Evolutionary conservation across 2,888 invertebrate genomes (phyloP).

Genomic region (Anarsia innoxiella): DNA sequence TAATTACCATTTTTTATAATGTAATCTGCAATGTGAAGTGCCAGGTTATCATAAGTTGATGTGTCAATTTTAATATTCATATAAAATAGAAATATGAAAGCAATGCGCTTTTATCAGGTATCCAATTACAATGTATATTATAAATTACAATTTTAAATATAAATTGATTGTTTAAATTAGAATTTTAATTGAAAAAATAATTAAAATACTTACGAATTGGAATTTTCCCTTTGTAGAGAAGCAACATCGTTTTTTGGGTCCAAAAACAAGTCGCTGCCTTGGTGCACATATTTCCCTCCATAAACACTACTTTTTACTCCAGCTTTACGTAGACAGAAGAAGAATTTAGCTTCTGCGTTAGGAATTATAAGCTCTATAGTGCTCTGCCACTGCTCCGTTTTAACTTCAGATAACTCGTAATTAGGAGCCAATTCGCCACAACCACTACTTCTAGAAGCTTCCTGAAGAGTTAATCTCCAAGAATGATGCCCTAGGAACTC

Average conservation of each 20-base stretch:
- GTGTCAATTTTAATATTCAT: background rate
- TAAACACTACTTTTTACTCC: constrained; percentile 37
- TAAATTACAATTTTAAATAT: background rate
- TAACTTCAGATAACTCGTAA: constrained; percentile 54
- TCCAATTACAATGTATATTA: background rate
- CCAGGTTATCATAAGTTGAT: too few species aligned
- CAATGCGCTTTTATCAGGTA: background rate
- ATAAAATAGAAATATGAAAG: background rate
- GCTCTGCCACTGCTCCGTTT: constrained; percentile 41
- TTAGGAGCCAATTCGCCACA: constrained; percentile 53
- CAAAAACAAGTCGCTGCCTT: constrained; percentile 60
- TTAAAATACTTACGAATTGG: background rate
- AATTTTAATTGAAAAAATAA: background rate
- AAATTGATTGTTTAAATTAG: background rate
- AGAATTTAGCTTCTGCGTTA: constrained; percentile 36
- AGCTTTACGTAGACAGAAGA: constrained; percentile 48
- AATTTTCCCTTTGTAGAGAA: background rate
- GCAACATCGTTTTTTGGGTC: constrained; percentile 34
- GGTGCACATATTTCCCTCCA: constrained; percentile 66
- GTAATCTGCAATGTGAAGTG: too few species aligned
- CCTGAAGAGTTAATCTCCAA: constrained; percentile 54
- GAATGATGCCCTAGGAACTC: constrained; percentile 59
- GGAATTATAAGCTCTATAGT: constrained; percentile 46
- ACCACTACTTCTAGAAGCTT: constrained; percentile 38
- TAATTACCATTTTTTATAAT: too few species aligned